Conservation (phyloP, 2,888 invertebrate genomes). For the Parelbella ahira region DNA sequence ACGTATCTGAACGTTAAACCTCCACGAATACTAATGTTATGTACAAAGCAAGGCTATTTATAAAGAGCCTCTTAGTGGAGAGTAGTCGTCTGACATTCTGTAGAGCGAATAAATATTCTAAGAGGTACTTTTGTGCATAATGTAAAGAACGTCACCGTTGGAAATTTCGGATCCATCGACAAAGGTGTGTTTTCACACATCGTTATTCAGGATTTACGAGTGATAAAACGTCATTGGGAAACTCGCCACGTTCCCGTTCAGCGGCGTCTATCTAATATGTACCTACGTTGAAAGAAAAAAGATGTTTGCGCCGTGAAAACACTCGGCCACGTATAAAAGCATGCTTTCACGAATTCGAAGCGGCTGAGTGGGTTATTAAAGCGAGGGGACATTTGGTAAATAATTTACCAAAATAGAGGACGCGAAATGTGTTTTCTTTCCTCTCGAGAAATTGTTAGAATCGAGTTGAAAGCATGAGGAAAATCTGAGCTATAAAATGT, state of each 20-base stretch:
- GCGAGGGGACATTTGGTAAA: slow-evolving; percentile 59
- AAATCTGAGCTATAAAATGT: too few species aligned
- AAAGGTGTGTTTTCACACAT: slow-evolving; percentile 38
- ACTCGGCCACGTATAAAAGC: slow-evolving; percentile 45
- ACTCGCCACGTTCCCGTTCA: slow-evolving; percentile 57
- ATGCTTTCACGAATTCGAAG: slow-evolving; percentile 57
- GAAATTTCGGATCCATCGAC: slow-evolving; percentile 29
- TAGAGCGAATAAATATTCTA: slow-evolving; percentile 24
- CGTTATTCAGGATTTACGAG: slow-evolving; percentile 57
- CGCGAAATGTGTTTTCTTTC: slow-evolving; percentile 43
- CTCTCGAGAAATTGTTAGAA: slow-evolving; percentile 37
- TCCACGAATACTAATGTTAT: too few species aligned
- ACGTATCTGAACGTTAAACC: too few species aligned
- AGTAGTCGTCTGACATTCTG: slow-evolving; percentile 25
- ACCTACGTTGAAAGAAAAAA: slow-evolving; percentile 69
- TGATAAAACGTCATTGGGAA: slow-evolving; percentile 54
- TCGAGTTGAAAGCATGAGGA: too few species aligned
- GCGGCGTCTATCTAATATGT: slow-evolving; percentile 60
- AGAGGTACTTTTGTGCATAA: slow-evolving; percentile 28
- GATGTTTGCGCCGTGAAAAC: slow-evolving; percentile 50
- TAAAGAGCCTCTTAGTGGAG: slow-evolving; percentile 16
- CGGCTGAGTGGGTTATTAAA: slow-evolving; percentile 51
- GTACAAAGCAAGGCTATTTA: slow-evolving; percentile 8
- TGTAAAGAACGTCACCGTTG: slow-evolving; percentile 28
- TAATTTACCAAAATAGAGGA: slow-evolving; percentile 60